Percentiles rank a stretch among this genome's conserved stretches.
phyloP scores from a whole-genome alignment of 1,140 invertebrate species.

The Ceratosolen fusciceps region DNA sequence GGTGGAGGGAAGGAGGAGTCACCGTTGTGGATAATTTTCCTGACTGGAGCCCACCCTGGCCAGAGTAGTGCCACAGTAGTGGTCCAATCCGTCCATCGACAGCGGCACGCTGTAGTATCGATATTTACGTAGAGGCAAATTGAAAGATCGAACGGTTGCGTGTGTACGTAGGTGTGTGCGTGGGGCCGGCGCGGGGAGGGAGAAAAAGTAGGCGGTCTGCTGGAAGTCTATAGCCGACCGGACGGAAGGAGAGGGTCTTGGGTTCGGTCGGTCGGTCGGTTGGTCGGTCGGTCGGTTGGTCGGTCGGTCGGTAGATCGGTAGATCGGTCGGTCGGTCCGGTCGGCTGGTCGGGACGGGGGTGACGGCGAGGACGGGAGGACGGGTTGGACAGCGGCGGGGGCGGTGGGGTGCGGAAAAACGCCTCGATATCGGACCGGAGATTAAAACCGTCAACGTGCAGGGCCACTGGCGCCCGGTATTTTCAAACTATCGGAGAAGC shows the following conservation, averaged over 20 bases:
- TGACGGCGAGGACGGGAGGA: background rate
- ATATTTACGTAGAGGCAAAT: background rate
- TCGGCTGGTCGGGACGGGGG: background rate
- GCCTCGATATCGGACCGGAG: constrained; percentile 49
- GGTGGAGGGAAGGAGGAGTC: background rate
- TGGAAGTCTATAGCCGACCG: no score
- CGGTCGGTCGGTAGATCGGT: background rate
- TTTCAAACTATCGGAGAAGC: constrained; percentile 46
- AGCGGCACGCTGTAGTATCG: background rate
- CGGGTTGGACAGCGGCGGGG: background rate
- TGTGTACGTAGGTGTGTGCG: background rate
- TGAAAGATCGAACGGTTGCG: background rate
- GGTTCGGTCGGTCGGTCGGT: background rate
- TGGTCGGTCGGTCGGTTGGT: background rate
- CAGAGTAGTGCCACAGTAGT: no score
- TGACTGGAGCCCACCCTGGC: constrained; percentile 20
- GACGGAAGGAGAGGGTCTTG: background rate
- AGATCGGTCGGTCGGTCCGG: no score
- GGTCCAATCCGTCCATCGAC: background rate
- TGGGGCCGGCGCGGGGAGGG: background rate
- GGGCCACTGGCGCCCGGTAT: background rate
- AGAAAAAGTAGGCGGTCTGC: constrained; percentile 15
- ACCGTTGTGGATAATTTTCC: constrained; percentile 21
- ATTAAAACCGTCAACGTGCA: constrained; percentile 50
- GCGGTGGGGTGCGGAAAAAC: background rate